Evolutionary conservation across 1,140 invertebrate species (phyloP), one percentile per base, ranked within the genome.

Genomic region (Polypedilum vanderplanki): DNA sequence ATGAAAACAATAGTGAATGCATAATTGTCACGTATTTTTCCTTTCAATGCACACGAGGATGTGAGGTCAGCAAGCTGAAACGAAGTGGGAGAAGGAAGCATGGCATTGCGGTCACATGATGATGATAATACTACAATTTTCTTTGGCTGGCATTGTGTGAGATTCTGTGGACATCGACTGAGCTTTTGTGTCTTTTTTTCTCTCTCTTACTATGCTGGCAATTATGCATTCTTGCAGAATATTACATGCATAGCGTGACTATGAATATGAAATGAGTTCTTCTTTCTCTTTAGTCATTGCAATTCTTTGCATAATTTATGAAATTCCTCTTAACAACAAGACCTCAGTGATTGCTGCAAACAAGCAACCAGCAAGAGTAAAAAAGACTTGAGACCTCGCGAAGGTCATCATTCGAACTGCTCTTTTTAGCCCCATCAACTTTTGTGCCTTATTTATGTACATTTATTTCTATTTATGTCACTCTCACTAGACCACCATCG

Each of bases 171-270:
- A 57, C 46, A n/a, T n/a, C 46, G 46, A 57, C 46, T 57, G 12
- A 33, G 7, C 15, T 57, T 57, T 57, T 46, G 9, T 15, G 5
- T 41, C 10, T 7, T 41, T 46, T 46, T 46, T 10, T 15, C 9
- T 46, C 41, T 46, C n/a, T 67, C 7, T 67, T n/a, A 17, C 18
- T 70, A 70, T 70, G 65, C 65, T 70, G 65, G 17, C 65, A 70
- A 70, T 70, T 70, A 70, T 70, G 65, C 65, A 70, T 70, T 70
- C 65, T 70, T 70, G 15, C 18, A 18, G 65, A n/a, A n/a, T 17
- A 70, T 70, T 70, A 70, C 65, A 70, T 70, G 65, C 46, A 57
- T 70, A 70, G 65, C 65, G 65, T 70, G 65, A 70, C 65, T 70
- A 18, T 20, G 65, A 70, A 70, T 70, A 70, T 22, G 15, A 70